These are phyloP conservation scores for Leucosticte australis DNA, from an alignment of 2,113 vertebrate species.

Conservation along the genomic window DNA sequence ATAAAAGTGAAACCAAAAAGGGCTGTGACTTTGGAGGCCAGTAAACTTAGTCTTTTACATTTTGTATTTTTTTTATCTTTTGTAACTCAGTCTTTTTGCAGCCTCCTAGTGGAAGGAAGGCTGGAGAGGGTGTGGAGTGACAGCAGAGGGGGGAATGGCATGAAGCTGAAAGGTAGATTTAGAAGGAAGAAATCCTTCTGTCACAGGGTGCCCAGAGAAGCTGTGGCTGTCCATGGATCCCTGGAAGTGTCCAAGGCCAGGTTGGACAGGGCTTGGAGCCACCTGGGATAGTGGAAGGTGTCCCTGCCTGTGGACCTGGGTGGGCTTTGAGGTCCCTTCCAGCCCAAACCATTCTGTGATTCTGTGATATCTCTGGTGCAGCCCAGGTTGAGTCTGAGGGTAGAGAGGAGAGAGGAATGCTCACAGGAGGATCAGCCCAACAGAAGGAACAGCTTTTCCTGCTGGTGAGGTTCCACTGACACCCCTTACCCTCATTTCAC, in stretches of 20 bases:
- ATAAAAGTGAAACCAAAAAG: neutral
- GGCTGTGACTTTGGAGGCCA: neutral
- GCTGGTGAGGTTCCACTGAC: neutral
- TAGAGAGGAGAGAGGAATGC: neutral
- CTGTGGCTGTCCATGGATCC: neutral
- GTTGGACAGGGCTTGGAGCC: rapidly evolving
- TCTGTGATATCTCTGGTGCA: neutral
- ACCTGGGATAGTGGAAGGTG: rapidly evolving
- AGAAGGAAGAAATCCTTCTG: neutral
- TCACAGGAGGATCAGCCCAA: neutral
- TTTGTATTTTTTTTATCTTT: neutral
- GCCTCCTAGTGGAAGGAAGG: neutral
- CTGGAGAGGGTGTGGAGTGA: neutral
- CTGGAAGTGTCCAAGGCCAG: neutral
- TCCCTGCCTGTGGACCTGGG: neutral
- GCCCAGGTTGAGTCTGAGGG: neutral
- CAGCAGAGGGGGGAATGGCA: neutral
- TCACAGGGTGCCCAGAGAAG: neutral
- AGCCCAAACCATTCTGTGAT: neutral
- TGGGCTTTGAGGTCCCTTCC: neutral
- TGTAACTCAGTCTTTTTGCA: neutral
- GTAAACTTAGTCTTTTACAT: neutral
- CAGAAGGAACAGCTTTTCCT: neutral
- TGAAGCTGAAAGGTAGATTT: neutral
- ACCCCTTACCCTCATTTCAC: neutral